Evolutionary conservation across 2,888 invertebrate species (phyloP).

Genomic region (Stegophylla sp.): DNA sequence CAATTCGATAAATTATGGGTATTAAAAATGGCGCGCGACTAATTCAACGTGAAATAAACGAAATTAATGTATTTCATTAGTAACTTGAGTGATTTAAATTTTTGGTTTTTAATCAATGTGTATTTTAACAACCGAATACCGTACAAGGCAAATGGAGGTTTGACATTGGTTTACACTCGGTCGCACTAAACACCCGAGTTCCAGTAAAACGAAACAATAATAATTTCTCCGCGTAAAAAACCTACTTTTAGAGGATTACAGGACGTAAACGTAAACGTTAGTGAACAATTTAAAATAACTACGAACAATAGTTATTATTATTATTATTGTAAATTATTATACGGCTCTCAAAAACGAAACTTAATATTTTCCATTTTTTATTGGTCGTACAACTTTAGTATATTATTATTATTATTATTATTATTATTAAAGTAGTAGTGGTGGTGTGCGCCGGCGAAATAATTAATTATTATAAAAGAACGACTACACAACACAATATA

Average conservation of each 20-base stretch:
- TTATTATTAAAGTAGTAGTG: too few relatives aligned
- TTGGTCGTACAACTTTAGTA: neutral
- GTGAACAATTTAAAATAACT: neutral
- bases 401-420: too few relatives aligned
- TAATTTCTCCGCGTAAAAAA: neutral
- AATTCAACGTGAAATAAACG: neutral
- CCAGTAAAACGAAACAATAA: neutral
- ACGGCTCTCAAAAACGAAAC: too few relatives aligned
- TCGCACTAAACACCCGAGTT: neutral
- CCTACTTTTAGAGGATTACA: too few relatives aligned
- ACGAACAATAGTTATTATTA: neutral
- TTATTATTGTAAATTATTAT: too few relatives aligned
- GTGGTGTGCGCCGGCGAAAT: neutral
- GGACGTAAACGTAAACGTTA: too few relatives aligned
- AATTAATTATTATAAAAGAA: slow-evolving; percentile 5
- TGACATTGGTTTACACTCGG: neutral
- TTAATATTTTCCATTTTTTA: slow-evolving; percentile 17
- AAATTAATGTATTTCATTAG: too few relatives aligned
- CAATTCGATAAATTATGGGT: neutral
- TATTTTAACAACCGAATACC: too few relatives aligned
- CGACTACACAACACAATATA: neutral
- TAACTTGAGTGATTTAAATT: too few relatives aligned
- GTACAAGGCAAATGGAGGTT: neutral
- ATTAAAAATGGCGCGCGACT: neutral
- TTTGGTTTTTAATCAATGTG: too few relatives aligned